Percentiles rank a stretch among this genome's conserved stretches.
Evolutionary conservation across 2,113 vertebrate genomes (phyloP).

Genomic region (Chascanopsetta lugubris): DNA sequence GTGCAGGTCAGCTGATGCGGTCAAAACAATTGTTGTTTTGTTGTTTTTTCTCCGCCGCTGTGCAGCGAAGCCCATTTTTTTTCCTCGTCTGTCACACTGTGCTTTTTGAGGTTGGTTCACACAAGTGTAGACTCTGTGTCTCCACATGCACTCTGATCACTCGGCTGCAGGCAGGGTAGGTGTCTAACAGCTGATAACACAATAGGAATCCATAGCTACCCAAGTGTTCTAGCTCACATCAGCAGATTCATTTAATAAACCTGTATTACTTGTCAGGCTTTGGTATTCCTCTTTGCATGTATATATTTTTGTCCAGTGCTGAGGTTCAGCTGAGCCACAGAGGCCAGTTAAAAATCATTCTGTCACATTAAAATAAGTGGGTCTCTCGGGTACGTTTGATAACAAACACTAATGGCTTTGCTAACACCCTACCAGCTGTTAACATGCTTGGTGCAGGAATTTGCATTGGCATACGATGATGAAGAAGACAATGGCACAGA

Average conservation of each 20-base stretch:
- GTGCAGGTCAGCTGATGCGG: constrained; percentile 66
- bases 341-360: too few species aligned
- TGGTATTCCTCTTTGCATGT: constrained; percentile 15
- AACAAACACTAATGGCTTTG: too few species aligned
- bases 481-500: too few species aligned
- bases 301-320: constrained; percentile 12
- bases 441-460: too few species aligned
- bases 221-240: constrained; percentile 5
- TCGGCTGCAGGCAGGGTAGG: background rate
- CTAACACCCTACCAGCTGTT: too few species aligned
- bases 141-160: background rate
- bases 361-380: too few species aligned
- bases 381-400: too few species aligned
- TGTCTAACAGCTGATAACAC: background rate
- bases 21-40: constrained; percentile 70
- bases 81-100: constrained; percentile 19
- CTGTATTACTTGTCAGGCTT: background rate
- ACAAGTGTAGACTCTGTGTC: constrained; percentile 8
- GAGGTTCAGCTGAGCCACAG: constrained; percentile 12
- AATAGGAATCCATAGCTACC: background rate
- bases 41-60: constrained; percentile 33
- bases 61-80: constrained; percentile 25
- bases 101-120: constrained; percentile 17
- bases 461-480: too few species aligned
- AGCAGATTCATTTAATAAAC: background rate